These are phyloP conservation scores for Calameuta pallipes DNA, from an alignment of 2,888 invertebrate genomes.

Conservation along the genomic window DNA sequence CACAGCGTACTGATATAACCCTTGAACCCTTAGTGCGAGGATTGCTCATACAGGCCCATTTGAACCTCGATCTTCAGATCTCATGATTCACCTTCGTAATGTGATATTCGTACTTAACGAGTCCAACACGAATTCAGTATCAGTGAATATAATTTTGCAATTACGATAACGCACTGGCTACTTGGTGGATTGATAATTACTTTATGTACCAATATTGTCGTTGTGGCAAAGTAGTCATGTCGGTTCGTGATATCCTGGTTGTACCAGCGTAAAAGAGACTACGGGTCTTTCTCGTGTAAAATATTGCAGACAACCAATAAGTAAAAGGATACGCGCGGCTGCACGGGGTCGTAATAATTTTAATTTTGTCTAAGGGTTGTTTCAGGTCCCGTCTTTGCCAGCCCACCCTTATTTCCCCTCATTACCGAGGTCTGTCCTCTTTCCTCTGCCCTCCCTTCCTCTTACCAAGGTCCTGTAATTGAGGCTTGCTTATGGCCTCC, in stretches of 20 bases:
- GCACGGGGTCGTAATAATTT: background rate
- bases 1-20: no score
- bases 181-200: background rate
- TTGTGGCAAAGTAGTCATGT: background rate
- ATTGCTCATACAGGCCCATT: background rate
- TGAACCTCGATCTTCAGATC: background rate
- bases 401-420: background rate
- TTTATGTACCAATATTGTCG: background rate
- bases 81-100: background rate
- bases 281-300: background rate
- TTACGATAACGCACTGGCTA: background rate
- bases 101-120: background rate
- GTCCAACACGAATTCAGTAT: background rate
- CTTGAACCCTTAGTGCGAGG: background rate
- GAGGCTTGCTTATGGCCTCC: background rate
- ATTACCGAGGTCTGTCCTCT: background rate
- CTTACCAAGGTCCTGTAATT: background rate
- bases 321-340: background rate
- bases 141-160: background rate
- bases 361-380: background rate
- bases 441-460: background rate
- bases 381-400: background rate
- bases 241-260: background rate
- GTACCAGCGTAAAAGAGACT: background rate
- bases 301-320: background rate